These are phyloP conservation scores for Pionites leucogaster DNA, from an alignment of 2,113 vertebrate species.

Conservation along the genomic window DNA sequence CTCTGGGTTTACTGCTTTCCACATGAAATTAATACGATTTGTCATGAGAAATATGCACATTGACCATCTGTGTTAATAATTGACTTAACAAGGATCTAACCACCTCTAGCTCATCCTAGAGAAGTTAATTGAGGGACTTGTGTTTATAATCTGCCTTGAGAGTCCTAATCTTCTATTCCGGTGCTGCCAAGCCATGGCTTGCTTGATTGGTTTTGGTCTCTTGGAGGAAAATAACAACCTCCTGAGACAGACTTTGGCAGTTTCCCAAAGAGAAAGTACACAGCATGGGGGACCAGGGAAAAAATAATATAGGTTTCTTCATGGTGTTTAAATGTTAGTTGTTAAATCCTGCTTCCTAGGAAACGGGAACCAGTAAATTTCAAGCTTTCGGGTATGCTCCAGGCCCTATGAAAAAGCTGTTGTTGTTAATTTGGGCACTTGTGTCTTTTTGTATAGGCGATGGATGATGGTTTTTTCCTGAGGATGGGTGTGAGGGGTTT, in stretches of 20 bases:
- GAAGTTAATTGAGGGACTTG: conserved; percentile 68
- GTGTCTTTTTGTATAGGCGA: not conserved
- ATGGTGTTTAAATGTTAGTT: not conserved
- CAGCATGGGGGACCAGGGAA: not conserved
- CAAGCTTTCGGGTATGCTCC: not conserved
- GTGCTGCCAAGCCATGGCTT: conserved; percentile 38
- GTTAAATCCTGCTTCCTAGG: not conserved
- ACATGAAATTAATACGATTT: conserved; percentile 25
- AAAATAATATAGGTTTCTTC: not conserved
- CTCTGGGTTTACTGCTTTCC: not conserved
- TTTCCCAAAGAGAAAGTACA: conserved; percentile 44
- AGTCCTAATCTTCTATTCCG: conserved; percentile 64
- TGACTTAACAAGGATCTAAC: conserved; percentile 72
- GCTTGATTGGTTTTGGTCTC: conserved; percentile 75
- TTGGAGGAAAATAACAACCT: conserved; percentile 69
- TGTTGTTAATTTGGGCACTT: not conserved
- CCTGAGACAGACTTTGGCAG: conserved; percentile 58
- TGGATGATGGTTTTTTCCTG: not conserved
- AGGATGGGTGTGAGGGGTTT: not conserved
- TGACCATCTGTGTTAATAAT: conserved; percentile 61
- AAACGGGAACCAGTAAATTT: not conserved
- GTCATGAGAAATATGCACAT: conserved; percentile 35
- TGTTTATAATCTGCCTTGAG: conserved; percentile 72
- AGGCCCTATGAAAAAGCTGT: not conserved
- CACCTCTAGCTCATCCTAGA: not conserved